A percentile compares a stretch with the other conserved stretches of the same genome.
Evolutionary conservation across 1,140 invertebrate species (phyloP).

Genomic region (Drosophila subobscura): DNA sequence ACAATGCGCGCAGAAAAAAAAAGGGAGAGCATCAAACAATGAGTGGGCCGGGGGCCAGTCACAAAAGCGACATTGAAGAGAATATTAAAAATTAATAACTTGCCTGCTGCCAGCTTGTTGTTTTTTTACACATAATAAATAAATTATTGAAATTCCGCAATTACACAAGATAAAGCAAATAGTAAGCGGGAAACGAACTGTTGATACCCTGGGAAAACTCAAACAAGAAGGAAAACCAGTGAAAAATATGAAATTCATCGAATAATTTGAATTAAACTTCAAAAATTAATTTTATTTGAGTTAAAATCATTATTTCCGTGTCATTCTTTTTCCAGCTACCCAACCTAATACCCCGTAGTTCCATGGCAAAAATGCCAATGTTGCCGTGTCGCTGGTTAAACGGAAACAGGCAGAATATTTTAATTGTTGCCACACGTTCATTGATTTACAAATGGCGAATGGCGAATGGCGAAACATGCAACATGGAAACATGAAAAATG

Average conservation of each 20-base stretch:
- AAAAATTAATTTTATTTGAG: not conserved
- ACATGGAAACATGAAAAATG: constrained; percentile 20
- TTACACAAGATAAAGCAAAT: constrained; percentile 59
- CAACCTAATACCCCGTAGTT: not conserved
- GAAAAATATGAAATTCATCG: not conserved
- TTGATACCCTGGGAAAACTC: not conserved
- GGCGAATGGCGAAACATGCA: constrained; percentile 28
- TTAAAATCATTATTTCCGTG: not conserved
- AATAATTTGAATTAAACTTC: constrained; percentile 3
- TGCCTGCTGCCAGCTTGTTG: constrained; percentile 12
- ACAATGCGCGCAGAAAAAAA: constrained; percentile 33
- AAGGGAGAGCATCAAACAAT: constrained; percentile 39
- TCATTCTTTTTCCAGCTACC: too few species aligned
- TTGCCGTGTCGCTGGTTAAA: constrained; percentile 32
- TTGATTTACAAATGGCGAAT: constrained; percentile 56
- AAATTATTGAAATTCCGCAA: constrained; percentile 80
- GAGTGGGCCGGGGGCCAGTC: constrained; percentile 3
- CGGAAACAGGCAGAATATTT: constrained; percentile 76
- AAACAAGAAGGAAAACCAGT: not conserved
- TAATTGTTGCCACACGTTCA: constrained; percentile 77
- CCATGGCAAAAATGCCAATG: not conserved
- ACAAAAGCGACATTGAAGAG: constrained; percentile 46
- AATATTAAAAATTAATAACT: constrained; percentile 78
- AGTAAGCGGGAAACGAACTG: not conserved
- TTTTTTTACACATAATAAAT: constrained; percentile 79